phyloP scores from a whole-genome alignment of 1,140 invertebrate species.

The Drosophila insularis region DNA sequence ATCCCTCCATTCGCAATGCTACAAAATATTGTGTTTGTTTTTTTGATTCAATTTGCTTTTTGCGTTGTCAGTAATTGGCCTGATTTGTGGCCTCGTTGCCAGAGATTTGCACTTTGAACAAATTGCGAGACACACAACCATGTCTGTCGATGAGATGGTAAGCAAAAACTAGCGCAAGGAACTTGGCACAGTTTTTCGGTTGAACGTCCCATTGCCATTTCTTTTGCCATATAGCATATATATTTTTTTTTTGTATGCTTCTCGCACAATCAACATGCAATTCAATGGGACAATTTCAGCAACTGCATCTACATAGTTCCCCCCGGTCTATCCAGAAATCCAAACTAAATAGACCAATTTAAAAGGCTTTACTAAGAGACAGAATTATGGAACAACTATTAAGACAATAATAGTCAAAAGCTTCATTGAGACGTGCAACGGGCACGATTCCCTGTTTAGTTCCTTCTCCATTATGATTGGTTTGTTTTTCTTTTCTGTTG shows the following conservation, averaged over 20 bases:
- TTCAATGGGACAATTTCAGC: conserved; percentile 50
- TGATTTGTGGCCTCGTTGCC: conserved; percentile 31
- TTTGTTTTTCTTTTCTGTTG: too few species aligned
- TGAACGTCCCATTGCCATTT: conserved; percentile 18
- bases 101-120: conserved; percentile 43
- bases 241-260: background rate
- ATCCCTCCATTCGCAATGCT: conserved; percentile 40
- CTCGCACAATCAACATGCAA: conserved; percentile 37
- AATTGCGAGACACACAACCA: conserved; percentile 54
- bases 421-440: too few species aligned
- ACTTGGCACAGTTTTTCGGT: conserved; percentile 73
- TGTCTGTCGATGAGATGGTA: conserved; percentile 64
- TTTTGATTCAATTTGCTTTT: conserved; percentile 61
- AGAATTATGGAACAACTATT: too few species aligned
- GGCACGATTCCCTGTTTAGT: too few species aligned
- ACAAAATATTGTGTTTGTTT: conserved; percentile 50
- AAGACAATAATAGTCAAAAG: too few species aligned
- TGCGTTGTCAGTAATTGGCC: conserved; percentile 76
- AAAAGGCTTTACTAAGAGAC: too few species aligned
- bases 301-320: conserved; percentile 19
- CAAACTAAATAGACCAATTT: too few species aligned
- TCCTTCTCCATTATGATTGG: too few species aligned
- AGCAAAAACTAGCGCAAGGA: conserved; percentile 69
- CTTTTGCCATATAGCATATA: conserved; percentile 34
- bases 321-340: too few species aligned